Conservation (phyloP, 2,797 vertebrate species). For the Sebastes taczanowskii region DNA sequence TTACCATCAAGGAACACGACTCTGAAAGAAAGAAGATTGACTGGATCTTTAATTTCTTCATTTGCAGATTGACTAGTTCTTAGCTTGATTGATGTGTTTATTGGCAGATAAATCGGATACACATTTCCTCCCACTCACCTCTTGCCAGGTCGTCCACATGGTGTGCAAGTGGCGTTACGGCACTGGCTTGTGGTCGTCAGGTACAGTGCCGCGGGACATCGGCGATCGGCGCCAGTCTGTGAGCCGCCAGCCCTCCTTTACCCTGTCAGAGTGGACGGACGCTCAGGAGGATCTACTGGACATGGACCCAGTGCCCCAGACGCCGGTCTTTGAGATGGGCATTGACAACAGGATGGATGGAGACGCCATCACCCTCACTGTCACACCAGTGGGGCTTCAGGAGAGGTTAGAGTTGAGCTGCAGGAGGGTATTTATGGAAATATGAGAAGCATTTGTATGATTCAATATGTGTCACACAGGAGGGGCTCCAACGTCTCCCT, state of each 20-base stretch:
- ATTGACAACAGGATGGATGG: slow-evolving; percentile 89
- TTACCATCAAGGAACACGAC: neutral
- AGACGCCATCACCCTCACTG: slow-evolving; percentile 89
- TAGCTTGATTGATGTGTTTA: neutral
- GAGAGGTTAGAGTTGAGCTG: slow-evolving; percentile 85
- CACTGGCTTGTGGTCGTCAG: slow-evolving; percentile 62
- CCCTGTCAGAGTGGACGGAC: slow-evolving; percentile 97
- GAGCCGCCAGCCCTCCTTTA: slow-evolving; percentile 97
- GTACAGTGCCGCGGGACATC: slow-evolving; percentile 54
- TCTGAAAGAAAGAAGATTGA: neutral
- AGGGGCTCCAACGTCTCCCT: slow-evolving; percentile 98
- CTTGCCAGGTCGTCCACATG: slow-evolving; percentile 83
- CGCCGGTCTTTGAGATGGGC: slow-evolving; percentile 92
- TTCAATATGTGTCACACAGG: slow-evolving; percentile 75
- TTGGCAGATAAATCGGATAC: neutral
- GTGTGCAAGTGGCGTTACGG: slow-evolving; percentile 80
- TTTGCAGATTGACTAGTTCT: neutral
- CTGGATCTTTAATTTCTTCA: neutral
- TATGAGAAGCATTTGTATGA: neutral
- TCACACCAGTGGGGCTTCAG: slow-evolving; percentile 95
- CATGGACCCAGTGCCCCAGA: slow-evolving; percentile 90
- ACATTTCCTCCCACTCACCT: neutral
- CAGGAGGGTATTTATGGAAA: neutral
- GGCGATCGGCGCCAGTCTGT: slow-evolving; percentile 94
- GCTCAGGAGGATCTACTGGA: slow-evolving; percentile 92